Evolutionary conservation across 2,113 vertebrate genomes (phyloP).

Genomic region (Mohoua ochrocephala): DNA sequence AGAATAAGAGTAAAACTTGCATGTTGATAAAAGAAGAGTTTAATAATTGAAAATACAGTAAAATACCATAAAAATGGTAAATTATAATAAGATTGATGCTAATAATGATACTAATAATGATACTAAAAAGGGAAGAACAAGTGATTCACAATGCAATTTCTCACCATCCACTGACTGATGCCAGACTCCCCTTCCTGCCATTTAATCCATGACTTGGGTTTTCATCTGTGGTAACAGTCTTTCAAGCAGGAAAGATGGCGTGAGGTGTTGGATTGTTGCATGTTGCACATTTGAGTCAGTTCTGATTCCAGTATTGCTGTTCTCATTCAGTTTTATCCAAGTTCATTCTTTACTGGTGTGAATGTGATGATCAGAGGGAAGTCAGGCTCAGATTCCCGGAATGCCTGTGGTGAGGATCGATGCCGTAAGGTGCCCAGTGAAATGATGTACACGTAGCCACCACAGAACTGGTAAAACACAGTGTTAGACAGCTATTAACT

Average conservation of each 20-base stretch:
- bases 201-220: not conserved
- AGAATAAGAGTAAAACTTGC: not conserved
- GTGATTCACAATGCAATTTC: not conserved
- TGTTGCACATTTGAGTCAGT: not conserved
- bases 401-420: too few relatives aligned
- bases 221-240: not conserved
- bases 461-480: not conserved
- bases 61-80: not conserved
- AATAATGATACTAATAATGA: not conserved
- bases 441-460: not conserved
- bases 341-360: not conserved
- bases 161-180: accelerated
- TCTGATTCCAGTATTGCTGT: not conserved
- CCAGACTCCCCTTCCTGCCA: not conserved
- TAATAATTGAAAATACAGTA: not conserved
- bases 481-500: not conserved
- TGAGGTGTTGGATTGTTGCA: too few relatives aligned
- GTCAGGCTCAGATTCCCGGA: not conserved
- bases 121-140: not conserved
- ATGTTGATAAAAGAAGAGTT: not conserved
- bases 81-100: not conserved
- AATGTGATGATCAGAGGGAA: not conserved
- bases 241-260: too few relatives aligned
- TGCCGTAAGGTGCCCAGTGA: not conserved
- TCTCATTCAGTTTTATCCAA: not conserved